Evolutionary conservation across 92 coral and sea anemone species (phyloP).

Genomic region (Bergia puertoricense): DNA sequence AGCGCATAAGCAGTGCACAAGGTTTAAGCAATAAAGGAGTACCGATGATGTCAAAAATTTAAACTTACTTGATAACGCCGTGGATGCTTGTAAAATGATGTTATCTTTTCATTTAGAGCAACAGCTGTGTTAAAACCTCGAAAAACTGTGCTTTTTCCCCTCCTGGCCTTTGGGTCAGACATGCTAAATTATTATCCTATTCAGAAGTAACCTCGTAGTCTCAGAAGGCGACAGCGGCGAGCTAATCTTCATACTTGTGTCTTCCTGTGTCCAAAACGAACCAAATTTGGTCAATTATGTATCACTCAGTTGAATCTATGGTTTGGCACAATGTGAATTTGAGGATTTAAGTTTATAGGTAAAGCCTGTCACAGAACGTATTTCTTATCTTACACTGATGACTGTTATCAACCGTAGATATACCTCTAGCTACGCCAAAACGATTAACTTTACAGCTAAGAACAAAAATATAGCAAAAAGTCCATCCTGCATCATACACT

Average conservation of each 20-base stretch:
- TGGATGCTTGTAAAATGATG: neutral
- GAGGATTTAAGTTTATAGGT: neutral
- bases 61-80: neutral
- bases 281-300: conserved; percentile 27
- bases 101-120: neutral
- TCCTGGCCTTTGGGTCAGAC: conserved; percentile 20
- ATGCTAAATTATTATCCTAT: neutral
- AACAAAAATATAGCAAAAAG: neutral
- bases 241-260: neutral
- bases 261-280: neutral
- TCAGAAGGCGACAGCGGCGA: neutral
- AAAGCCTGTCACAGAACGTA: no score
- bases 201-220: neutral
- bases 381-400: neutral
- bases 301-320: neutral
- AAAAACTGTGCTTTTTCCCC: neutral
- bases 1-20: no score
- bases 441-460: neutral
- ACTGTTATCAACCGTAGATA: neutral
- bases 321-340: neutral
- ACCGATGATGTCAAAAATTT: neutral
- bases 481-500: neutral
- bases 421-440: neutral
- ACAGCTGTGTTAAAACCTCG: neutral
- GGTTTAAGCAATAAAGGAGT: no score